phyloP scores from a whole-genome alignment of 2,113 vertebrate species.

The Spheniscus mendiculus region DNA sequence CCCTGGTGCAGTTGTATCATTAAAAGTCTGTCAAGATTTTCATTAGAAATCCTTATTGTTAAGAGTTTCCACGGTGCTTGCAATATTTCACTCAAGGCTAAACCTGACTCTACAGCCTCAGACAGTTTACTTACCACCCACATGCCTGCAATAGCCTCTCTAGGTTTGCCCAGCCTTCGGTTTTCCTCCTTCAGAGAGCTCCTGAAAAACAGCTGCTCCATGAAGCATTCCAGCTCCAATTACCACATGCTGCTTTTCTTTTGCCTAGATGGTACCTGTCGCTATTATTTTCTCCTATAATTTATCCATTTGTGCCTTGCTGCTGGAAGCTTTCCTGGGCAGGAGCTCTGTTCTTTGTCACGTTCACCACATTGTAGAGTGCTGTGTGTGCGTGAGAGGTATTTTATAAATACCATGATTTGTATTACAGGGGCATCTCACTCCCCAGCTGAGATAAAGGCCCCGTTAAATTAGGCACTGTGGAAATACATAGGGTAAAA shows the following conservation, averaged over 20 bases:
- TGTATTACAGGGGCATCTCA: not conserved
- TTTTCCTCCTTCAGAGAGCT: slow-evolving; percentile 24
- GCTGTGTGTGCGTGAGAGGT: not conserved
- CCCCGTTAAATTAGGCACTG: not conserved
- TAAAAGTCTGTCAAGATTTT: slow-evolving; percentile 67
- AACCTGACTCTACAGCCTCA: slow-evolving; percentile 16
- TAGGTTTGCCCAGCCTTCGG: not conserved
- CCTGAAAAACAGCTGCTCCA: slow-evolving; percentile 52
- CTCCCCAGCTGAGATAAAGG: slow-evolving; percentile 25
- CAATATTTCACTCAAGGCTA: slow-evolving; percentile 56
- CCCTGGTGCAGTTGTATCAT: slow-evolving; percentile 10
- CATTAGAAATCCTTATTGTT: slow-evolving; percentile 48
- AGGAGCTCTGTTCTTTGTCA: slow-evolving; percentile 38
- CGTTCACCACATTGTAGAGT: not conserved
- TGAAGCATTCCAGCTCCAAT: slow-evolving; percentile 15
- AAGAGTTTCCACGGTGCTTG: slow-evolving; percentile 26
- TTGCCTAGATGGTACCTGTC: slow-evolving; percentile 28
- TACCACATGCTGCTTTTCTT: slow-evolving; percentile 36
- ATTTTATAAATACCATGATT: slow-evolving; percentile 36
- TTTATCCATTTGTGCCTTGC: slow-evolving; percentile 34
- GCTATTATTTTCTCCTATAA: slow-evolving; percentile 16
- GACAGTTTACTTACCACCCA: slow-evolving; percentile 67
- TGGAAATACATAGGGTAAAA: slow-evolving; percentile 17
- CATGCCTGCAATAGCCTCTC: slow-evolving; percentile 28
- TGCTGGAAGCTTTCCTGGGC: slow-evolving; percentile 43